Evolutionary conservation across 1,140 invertebrate species (phyloP).

Genomic region (Babylonia areolata): DNA sequence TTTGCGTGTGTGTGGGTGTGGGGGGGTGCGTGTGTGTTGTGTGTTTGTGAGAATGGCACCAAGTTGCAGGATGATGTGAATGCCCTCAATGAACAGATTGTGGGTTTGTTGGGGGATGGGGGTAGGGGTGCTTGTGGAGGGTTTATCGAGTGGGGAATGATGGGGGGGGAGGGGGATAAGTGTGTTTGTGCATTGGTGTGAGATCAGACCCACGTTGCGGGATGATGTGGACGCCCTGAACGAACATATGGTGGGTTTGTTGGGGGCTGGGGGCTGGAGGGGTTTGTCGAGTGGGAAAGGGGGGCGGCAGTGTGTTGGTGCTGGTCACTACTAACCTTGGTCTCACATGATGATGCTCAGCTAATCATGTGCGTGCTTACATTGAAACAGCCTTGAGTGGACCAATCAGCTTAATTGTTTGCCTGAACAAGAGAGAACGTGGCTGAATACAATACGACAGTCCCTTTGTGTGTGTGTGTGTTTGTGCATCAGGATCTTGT

Average conservation of each 20-base stretch:
- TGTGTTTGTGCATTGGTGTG: conserved; percentile 47
- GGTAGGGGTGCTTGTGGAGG: no score
- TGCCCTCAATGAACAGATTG: conserved; percentile 75
- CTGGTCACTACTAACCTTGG: no score
- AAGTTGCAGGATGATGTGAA: conserved; percentile 69
- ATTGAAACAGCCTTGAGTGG: no score
- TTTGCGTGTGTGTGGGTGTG: no score
- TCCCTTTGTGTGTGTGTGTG: not conserved
- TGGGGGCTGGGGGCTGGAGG: no score
- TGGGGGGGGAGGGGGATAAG: no score
- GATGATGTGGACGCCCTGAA: conserved; percentile 73
- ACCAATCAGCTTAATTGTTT: no score
- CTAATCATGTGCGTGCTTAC: no score
- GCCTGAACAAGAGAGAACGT: no score
- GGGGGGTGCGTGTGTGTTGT: not conserved
- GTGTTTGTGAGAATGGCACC: not conserved
- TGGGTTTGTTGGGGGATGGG: conserved; percentile 44
- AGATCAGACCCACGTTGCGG: conserved; percentile 77
- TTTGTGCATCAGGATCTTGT: conserved; percentile 81
- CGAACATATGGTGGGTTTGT: conserved; percentile 74
- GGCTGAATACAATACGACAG: no score
- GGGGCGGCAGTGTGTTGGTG: no score
- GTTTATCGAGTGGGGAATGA: not conserved
- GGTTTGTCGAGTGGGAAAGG: not conserved
- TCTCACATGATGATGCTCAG: no score